phyloP scores from a whole-genome alignment of 2,797 vertebrate species.

The Hylomyscus alleni region DNA sequence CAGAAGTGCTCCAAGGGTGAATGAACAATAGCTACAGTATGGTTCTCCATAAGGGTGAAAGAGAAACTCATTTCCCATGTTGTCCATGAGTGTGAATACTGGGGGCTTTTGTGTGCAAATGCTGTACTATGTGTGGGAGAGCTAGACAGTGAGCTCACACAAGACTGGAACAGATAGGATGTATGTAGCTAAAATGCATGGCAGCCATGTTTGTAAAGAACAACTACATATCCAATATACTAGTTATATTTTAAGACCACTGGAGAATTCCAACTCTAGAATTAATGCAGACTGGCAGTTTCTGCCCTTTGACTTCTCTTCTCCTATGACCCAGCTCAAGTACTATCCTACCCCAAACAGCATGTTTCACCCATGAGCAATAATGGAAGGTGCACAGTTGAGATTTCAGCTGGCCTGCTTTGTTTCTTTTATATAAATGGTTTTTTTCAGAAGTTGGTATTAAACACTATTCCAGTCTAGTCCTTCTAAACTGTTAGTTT shows the following conservation, averaged over 20 bases:
- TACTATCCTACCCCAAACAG: background rate
- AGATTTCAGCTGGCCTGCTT: conserved; percentile 62
- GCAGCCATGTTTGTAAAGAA: conserved; percentile 15
- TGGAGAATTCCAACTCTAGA: background rate
- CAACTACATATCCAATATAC: conserved; percentile 6
- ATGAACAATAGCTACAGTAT: background rate
- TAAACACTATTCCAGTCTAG: conserved; percentile 84
- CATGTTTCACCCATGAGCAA: conserved; percentile 76
- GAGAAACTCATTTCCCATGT: background rate
- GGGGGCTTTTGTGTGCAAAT: background rate
- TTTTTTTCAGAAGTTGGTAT: conserved; percentile 69
- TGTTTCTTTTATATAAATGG: conserved; percentile 74
- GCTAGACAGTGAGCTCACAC: background rate
- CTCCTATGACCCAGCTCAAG: background rate
- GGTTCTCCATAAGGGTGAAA: background rate
- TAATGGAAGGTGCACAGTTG: conserved; percentile 60
- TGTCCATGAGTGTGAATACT: background rate
- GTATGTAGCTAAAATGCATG: background rate
- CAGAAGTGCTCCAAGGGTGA: conserved; percentile 24
- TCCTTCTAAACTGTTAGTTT: conserved; percentile 75
- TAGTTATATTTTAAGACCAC: background rate
- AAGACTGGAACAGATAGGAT: background rate
- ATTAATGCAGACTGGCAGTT: background rate
- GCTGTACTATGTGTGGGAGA: background rate
- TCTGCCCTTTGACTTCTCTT: background rate